These are phyloP conservation scores for Axea sp. DNA, from an alignment of 2,888 invertebrate species.

Conservation along the genomic window DNA sequence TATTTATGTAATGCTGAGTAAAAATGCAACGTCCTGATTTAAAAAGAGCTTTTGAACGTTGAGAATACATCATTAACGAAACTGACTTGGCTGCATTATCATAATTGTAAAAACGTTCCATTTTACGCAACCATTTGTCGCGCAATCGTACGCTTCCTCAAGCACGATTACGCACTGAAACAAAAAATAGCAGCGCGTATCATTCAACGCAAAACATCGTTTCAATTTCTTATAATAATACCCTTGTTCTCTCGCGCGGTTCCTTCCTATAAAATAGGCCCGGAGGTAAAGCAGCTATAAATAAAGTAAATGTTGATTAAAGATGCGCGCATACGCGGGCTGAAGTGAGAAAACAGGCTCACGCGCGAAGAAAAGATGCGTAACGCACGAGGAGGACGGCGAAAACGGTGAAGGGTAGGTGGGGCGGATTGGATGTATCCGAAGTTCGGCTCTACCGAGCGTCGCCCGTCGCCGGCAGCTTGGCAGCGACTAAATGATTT, in stretches of 20 bases:
- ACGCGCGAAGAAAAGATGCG: slow-evolving; percentile 60
- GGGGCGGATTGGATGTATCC: slow-evolving; percentile 60
- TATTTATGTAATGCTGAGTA: too few relatives aligned
- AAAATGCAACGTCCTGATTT: too few relatives aligned
- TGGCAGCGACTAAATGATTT: slow-evolving; percentile 79
- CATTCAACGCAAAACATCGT: slow-evolving; percentile 26
- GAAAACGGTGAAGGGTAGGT: slow-evolving; percentile 50
- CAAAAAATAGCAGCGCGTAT: too few relatives aligned
- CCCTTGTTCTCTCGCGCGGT: slow-evolving; percentile 11
- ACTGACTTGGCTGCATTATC: too few relatives aligned
- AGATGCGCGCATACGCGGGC: slow-evolving; percentile 23
- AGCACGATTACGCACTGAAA: too few relatives aligned
- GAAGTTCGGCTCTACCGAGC: slow-evolving; percentile 65
- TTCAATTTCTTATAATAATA: slow-evolving; percentile 50
- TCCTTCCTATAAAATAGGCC: slow-evolving; percentile 26
- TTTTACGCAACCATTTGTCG: too few relatives aligned
- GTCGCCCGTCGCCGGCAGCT: slow-evolving; percentile 75
- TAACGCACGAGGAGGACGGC: slow-evolving; percentile 63
- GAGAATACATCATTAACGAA: too few relatives aligned
- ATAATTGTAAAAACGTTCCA: too few relatives aligned
- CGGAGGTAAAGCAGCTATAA: slow-evolving; percentile 32
- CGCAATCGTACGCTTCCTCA: too few relatives aligned
- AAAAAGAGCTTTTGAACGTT: too few relatives aligned
- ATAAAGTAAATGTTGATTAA: slow-evolving; percentile 53
- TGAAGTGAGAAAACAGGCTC: slow-evolving; percentile 55